phyloP scores from a whole-genome alignment of 2,113 vertebrate species.

The Phyllopteryx taeniolatus region DNA sequence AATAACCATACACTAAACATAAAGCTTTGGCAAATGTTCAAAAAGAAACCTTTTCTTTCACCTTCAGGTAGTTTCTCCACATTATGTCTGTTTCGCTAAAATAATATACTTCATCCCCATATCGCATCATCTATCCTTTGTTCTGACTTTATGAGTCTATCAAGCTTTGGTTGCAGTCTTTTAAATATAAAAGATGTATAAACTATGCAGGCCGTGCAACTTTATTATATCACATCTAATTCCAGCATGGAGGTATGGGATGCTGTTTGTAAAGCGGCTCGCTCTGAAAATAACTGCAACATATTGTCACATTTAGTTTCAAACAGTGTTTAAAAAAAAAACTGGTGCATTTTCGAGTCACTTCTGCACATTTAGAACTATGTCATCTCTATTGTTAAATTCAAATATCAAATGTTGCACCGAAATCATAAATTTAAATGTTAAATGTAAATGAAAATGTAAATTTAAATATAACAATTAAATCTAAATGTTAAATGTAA shows the following conservation, averaged over 20 bases:
- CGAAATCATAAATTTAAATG: no score
- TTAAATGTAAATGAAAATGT: no score
- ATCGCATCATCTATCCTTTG: neutral
- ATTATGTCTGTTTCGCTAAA: neutral
- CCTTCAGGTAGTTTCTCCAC: neutral
- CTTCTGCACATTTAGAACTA: no score
- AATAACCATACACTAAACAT: neutral
- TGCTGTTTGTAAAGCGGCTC: no score
- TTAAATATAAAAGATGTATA: neutral
- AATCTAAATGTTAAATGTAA: no score
- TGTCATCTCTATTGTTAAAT: no score
- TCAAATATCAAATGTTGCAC: no score
- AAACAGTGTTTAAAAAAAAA: no score
- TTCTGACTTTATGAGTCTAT: neutral
- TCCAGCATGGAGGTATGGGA: neutral
- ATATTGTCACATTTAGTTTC: no score
- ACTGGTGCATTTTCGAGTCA: no score
- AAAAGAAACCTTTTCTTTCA: neutral
- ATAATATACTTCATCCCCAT: neutral
- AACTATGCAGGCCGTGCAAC: neutral
- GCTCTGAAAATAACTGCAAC: no score
- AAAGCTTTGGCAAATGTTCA: neutral
- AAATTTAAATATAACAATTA: no score
- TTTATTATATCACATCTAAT: neutral
- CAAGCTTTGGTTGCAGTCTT: neutral